Base-by-base conservation (phyloP, 2,113 vertebrate species). In the Paratilapia polleni region DNA sequence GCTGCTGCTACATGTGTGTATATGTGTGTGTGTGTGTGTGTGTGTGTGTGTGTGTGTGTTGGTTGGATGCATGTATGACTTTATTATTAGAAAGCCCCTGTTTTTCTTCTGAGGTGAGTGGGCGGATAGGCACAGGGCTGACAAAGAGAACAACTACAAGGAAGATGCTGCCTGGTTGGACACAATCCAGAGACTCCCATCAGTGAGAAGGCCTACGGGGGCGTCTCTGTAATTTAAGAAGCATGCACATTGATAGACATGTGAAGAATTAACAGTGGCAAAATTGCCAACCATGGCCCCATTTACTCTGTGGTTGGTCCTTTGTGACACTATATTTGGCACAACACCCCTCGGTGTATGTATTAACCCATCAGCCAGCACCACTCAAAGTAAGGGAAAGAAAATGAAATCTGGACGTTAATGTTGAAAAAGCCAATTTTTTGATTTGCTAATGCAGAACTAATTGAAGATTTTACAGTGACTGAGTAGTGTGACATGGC, bases 201-300 rank as follows among this genome's bases (percentile, higher is more conserved):
- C 90, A 91, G 89, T 49, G 58, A 47, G 56, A 81, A 82, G 57
- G 82, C 88, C 92, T 81, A 41, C 59, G 82, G 92, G 91, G 90
- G 82, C 26, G 26, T 74, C 83, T 85, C 61, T 82, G 92, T 93
- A 93, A 93, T 94, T 93, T 89, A 86, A 86, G 87, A 82, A 91
- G 91, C 63, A 86, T 86, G 89, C 89, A 90, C 91, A 92, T 87
- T 86, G 92, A 94, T 86, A 85, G 86, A 88, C 89, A 85, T 81
- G 81, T 70, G 86, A 91, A 85, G 84, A 91, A 92, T 93, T 89
- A 92, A 92, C 1, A 52, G 54, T 59, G 68, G 78, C 49, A 12
- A 93, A 94, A 92, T 80, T 87, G 87, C 88, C 84, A 86, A 87
- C 83, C 56, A 31, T 26, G 81, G 82, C 81, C 87, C 82, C 76